Evolutionary conservation across 2,797 vertebrate genomes (phyloP).

Genomic region (Cirrhinus molitorella): DNA sequence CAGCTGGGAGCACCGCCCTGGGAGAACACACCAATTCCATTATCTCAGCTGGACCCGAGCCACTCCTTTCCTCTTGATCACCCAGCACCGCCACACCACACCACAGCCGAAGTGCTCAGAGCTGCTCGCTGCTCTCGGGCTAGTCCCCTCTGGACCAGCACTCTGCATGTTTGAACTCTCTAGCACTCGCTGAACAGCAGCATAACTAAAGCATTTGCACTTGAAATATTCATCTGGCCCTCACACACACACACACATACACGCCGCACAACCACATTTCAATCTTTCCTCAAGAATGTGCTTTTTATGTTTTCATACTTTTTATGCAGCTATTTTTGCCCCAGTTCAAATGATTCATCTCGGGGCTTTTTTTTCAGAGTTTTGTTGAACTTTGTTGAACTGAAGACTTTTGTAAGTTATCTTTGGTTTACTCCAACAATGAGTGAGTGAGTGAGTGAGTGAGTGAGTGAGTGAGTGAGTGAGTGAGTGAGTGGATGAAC

Average conservation of each 20-base stretch:
- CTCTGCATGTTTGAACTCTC: constrained; percentile 74
- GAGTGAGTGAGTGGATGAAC: neutral
- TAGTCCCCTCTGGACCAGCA: constrained; percentile 69
- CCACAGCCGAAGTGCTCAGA: constrained; percentile 75
- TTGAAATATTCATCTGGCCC: constrained; percentile 80
- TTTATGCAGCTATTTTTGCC: constrained; percentile 48
- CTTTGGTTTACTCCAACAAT: neutral
- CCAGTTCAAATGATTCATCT: constrained; percentile 69
- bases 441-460: neutral
- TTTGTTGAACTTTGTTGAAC: constrained; percentile 52
- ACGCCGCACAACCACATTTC: constrained; percentile 68
- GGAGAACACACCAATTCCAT: constrained; percentile 86
- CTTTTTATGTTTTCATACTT: constrained; percentile 61
- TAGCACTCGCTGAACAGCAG: constrained; percentile 70
- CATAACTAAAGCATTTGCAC: constrained; percentile 71
- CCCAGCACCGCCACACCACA: constrained; percentile 10
- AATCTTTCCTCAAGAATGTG: constrained; percentile 68
- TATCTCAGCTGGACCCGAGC: constrained; percentile 83
- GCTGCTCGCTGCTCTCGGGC: constrained; percentile 61
- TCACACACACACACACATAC: constrained; percentile 30
- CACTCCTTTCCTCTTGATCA: constrained; percentile 69
- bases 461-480: neutral
- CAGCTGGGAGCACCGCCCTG: constrained; percentile 79
- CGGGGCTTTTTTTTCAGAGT: constrained; percentile 47
- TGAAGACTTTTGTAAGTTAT: constrained; percentile 25